These are phyloP conservation scores for Ceriagrion tenellum DNA, from an alignment of 2,888 invertebrate genomes.

Conservation along the genomic window DNA sequence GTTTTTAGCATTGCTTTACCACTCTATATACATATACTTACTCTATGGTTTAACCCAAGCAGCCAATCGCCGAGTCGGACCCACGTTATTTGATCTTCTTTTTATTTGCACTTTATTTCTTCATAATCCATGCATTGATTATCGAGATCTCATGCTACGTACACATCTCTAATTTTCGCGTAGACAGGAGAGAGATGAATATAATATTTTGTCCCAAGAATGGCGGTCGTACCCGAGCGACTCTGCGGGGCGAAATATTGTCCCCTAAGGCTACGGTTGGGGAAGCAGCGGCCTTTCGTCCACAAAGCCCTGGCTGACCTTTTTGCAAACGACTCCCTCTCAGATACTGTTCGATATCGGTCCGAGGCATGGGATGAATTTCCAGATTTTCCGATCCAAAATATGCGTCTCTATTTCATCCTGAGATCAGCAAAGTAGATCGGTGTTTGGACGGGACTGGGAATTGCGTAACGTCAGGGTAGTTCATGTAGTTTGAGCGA, in stretches of 20 bases:
- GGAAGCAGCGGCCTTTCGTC: not conserved
- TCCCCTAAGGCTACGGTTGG: not conserved
- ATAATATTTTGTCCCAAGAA: not conserved
- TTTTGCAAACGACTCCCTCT: not conserved
- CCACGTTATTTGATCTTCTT: too few species aligned
- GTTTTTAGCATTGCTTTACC: too few species aligned
- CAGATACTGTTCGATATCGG: not conserved
- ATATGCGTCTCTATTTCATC: not conserved
- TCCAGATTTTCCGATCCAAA: not conserved
- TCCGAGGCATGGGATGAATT: not conserved
- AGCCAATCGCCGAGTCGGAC: too few species aligned
- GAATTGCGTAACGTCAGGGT: too few species aligned
- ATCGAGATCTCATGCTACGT: too few species aligned
- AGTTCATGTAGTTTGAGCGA: too few species aligned
- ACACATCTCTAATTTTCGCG: too few species aligned
- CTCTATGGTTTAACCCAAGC: too few species aligned
- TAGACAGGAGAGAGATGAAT: not conserved
- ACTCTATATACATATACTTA: too few species aligned
- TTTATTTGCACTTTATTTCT: too few species aligned
- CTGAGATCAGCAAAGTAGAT: not conserved
- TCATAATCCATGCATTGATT: too few species aligned
- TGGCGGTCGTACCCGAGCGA: not conserved
- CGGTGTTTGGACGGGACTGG: not conserved
- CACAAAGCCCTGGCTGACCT: not conserved
- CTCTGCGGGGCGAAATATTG: not conserved